Conservation (phyloP, 2,797 vertebrate genomes). For the Dryobates pubescens region DNA sequence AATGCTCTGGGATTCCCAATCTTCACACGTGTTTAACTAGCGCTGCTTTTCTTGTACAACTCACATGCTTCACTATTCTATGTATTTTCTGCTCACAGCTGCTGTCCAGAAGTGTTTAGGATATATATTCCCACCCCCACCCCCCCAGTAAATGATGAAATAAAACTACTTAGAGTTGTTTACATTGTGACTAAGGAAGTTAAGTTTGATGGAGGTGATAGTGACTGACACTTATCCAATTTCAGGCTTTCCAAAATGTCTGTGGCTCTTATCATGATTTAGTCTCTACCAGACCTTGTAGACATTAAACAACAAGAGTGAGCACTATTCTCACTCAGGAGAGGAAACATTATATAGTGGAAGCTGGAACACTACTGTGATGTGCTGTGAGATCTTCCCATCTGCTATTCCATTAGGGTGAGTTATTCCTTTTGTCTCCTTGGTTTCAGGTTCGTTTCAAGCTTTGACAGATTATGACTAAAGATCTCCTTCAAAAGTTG, state of each 20-base stretch:
- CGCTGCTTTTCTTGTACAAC: constrained; percentile 40
- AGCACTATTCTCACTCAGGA: constrained; percentile 49
- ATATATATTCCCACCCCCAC: neutral
- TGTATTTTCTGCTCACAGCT: constrained; percentile 51
- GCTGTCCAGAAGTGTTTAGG: constrained; percentile 53
- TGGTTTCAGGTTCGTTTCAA: constrained; percentile 68
- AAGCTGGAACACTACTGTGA: constrained; percentile 28
- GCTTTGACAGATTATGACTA: constrained; percentile 64
- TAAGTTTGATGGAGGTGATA: constrained; percentile 62
- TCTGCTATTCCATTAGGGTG: constrained; percentile 53
- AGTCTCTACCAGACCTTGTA: constrained; percentile 53
- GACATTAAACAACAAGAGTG: constrained; percentile 60
- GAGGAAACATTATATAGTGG: constrained; percentile 51
- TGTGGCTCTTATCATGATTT: constrained; percentile 69
- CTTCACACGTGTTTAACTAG: constrained; percentile 34
- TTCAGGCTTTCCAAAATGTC: constrained; percentile 62
- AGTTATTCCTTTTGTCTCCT: constrained; percentile 60
- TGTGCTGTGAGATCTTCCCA: constrained; percentile 29
- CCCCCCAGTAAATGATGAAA: constrained; percentile 55
- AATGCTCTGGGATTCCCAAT: constrained; percentile 56
- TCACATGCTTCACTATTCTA: neutral
- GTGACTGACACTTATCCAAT: constrained; percentile 63
- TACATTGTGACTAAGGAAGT: constrained; percentile 65
- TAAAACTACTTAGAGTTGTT: constrained; percentile 59
- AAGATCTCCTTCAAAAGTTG: constrained; percentile 60